A percentile compares a stretch with the other conserved stretches of the same genome.
Conservation (phyloP, 2,888 invertebrate genomes). For the Alentia gelatinosa region DNA sequence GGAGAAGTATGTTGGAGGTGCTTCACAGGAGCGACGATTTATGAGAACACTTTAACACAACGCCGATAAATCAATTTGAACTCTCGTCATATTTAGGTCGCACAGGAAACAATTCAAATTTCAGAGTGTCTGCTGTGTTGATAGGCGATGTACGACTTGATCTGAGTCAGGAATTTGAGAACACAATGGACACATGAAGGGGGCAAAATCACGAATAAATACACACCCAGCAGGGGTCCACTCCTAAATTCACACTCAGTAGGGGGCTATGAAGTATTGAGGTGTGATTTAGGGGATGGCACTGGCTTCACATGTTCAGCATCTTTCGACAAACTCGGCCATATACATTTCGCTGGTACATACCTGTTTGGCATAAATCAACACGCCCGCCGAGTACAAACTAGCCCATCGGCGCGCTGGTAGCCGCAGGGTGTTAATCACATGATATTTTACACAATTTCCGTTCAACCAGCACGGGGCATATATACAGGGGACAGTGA, state of each 20-base stretch:
- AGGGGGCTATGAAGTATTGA: not conserved
- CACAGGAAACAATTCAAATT: too few species aligned
- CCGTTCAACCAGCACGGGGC: not conserved
- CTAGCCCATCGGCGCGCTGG: not conserved
- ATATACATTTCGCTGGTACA: slow-evolving; percentile 2
- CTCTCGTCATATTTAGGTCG: too few species aligned
- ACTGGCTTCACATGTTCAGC: not conserved
- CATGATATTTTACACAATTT: not conserved
- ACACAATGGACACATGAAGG: not conserved
- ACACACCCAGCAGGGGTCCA: not conserved
- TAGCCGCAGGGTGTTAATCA: not conserved
- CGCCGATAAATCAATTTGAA: too few species aligned
- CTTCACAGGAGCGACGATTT: too few species aligned
- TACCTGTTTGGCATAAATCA: not conserved
- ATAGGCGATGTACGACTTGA: too few species aligned
- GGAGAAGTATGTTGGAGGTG: too few species aligned
- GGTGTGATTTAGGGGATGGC: not conserved
- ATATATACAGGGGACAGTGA: not conserved
- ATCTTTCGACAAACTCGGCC: not conserved
- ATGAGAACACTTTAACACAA: too few species aligned
- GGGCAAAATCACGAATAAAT: not conserved
- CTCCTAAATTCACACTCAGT: not conserved
- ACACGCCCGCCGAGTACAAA: not conserved
- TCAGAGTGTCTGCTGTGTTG: too few species aligned
- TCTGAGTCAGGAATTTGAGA: not conserved